Base-by-base conservation (phyloP, 2,888 invertebrate genomes). In the Argyresthia goedartella region DNA sequence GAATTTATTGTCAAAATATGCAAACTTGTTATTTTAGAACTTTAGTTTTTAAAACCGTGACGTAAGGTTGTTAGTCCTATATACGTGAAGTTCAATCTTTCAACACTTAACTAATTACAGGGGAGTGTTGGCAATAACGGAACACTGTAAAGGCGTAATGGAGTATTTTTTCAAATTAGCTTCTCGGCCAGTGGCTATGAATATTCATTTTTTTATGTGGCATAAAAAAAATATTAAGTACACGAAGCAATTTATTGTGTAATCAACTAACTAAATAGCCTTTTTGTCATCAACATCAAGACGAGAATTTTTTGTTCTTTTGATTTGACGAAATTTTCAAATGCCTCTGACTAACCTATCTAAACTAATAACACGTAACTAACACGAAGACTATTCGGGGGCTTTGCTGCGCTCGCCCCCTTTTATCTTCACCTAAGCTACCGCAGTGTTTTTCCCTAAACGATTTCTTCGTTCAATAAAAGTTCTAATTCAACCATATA, bases 41-140 rank as follows among this genome's bases (percentile, higher is more conserved):
- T 65, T 60, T 72, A 66, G 60, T 53, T 14, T 25, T 55, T 16
- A 50, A 9, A 54, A 42, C 25, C 52, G 60, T 69, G 59, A 64
- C 62, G 57, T 53, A 55, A 56, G 64, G 59, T 65, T 54, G 52
- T 52, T 50, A 55, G 36, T 46, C 41, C 25, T 25, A 25, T 25
- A 25, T 25, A 4, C 6, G 51, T 42, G 43, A 13, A 44, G 53
- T 62, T 59, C 57, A 61, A 62, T 62, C 65, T 67, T 71, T 67
- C 58, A 62, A 62, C 51, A 49, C 57, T 71, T 64, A 60, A 64
- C 65, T 74, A 73, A 79, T 79, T 74, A 71, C 58, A 54, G 60
- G 68, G 70, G 68, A 67, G 67, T 66, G 60, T 60, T 56, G 59
- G 66, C 64, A 64, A 67, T 65, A 64, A 61, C 59, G 55, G 57